These are phyloP conservation scores for Hylia prasina DNA, from an alignment of 2,113 vertebrate genomes.

Conservation along the genomic window DNA sequence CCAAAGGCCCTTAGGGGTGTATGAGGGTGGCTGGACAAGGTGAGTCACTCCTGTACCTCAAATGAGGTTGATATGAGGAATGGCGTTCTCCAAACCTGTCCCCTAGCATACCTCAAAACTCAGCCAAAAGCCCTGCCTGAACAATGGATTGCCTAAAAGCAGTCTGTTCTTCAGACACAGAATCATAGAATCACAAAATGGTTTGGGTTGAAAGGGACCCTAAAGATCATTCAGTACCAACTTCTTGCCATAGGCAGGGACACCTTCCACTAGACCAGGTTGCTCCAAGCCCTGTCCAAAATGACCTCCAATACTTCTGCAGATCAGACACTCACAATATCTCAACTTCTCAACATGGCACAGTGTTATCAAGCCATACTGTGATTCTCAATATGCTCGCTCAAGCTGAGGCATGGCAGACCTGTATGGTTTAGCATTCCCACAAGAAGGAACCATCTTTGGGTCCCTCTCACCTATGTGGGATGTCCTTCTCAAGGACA, in stretches of 20 bases:
- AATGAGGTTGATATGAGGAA: neutral
- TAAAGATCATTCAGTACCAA: neutral
- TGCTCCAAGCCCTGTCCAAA: neutral
- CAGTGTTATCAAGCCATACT: neutral
- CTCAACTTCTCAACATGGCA: neutral
- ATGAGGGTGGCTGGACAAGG: neutral
- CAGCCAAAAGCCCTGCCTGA: neutral
- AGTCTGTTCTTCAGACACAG: neutral
- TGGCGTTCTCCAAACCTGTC: neutral
- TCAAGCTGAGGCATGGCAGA: neutral
- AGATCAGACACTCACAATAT: neutral
- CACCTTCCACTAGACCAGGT: neutral
- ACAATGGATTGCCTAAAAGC: neutral
- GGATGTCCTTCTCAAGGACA: neutral
- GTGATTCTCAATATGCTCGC: neutral
- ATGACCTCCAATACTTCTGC: neutral
- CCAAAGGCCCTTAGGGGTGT: neutral
- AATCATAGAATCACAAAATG: neutral
- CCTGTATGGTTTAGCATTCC: neutral
- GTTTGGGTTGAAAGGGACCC: neutral
- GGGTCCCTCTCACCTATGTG: neutral
- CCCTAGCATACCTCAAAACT: neutral
- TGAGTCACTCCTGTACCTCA: neutral
- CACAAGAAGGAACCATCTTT: neutral
- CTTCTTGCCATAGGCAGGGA: neutral